Conservation (phyloP, 2,113 vertebrate species). For the Paramormyrops kingsleyae region DNA sequence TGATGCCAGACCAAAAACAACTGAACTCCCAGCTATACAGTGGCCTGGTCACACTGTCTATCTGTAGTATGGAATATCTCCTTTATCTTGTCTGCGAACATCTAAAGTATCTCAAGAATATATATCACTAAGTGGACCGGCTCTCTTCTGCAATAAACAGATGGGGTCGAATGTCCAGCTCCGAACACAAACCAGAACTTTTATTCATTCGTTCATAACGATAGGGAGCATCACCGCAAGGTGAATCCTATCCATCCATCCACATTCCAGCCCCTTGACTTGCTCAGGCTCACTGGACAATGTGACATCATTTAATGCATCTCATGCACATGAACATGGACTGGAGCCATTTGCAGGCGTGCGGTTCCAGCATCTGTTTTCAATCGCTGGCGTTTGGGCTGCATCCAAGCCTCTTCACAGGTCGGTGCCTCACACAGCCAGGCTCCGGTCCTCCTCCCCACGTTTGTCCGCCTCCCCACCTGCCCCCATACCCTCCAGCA, state of each 20-base stretch:
- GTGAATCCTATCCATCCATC: neutral
- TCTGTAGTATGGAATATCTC: neutral
- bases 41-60: neutral
- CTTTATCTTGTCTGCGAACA: neutral
- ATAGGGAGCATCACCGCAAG: neutral
- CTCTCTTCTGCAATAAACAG: neutral
- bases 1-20: neutral
- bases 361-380: neutral
- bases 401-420: neutral
- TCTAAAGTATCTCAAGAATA: neutral
- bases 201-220: neutral
- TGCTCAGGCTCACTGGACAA: neutral
- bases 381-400: neutral
- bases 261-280: neutral
- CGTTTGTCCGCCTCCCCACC: neutral
- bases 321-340: neutral
- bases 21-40: neutral
- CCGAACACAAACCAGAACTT: neutral
- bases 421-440: neutral
- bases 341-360: neutral
- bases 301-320: neutral
- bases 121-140: neutral
- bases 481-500: neutral
- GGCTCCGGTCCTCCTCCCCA: neutral
- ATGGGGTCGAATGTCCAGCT: neutral